Conservation (phyloP, 2,113 vertebrate genomes). For the Gobio gobio region DNA sequence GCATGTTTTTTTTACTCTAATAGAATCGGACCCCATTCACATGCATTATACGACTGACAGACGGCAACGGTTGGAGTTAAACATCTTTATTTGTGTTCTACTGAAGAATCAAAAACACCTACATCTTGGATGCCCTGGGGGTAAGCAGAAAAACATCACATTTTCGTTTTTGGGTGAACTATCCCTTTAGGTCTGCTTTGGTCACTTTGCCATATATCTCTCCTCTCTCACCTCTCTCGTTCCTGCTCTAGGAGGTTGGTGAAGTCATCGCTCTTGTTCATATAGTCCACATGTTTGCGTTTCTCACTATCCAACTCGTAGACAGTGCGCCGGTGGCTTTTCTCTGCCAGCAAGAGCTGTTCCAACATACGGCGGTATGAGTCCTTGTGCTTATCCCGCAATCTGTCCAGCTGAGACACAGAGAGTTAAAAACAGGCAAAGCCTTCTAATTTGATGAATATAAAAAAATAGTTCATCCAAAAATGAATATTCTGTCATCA, state of each 20-base stretch:
- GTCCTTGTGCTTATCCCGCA: slow-evolving; percentile 94
- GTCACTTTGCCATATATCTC: background rate
- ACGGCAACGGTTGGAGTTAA: no score
- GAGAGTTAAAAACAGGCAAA: no score
- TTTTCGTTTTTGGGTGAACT: no score
- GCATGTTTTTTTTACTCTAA: no score
- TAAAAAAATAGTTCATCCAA: background rate
- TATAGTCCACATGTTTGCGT: slow-evolving; percentile 94
- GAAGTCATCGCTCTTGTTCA: slow-evolving; percentile 99
- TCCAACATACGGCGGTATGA: slow-evolving; percentile 95
- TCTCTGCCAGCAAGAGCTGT: slow-evolving; percentile 93
- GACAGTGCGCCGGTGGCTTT: slow-evolving; percentile 91
- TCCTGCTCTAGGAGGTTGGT: slow-evolving; percentile 98
- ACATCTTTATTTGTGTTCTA: no score
- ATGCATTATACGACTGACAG: no score
- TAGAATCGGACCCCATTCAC: no score
- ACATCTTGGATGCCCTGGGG: no score
- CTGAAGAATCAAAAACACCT: no score
- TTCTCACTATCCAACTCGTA: slow-evolving; percentile 93
- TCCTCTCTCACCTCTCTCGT: slow-evolving; percentile 85
- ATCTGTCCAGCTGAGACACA: slow-evolving; percentile 85
- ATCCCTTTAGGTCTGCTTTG: no score
- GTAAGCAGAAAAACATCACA: no score
- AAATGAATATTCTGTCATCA: background rate
- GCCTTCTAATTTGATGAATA: background rate